Evolutionary conservation across 2,888 invertebrate genomes (phyloP), one percentile per base, ranked within the genome.

Genomic region (Leptarthrus brevirostris): DNA sequence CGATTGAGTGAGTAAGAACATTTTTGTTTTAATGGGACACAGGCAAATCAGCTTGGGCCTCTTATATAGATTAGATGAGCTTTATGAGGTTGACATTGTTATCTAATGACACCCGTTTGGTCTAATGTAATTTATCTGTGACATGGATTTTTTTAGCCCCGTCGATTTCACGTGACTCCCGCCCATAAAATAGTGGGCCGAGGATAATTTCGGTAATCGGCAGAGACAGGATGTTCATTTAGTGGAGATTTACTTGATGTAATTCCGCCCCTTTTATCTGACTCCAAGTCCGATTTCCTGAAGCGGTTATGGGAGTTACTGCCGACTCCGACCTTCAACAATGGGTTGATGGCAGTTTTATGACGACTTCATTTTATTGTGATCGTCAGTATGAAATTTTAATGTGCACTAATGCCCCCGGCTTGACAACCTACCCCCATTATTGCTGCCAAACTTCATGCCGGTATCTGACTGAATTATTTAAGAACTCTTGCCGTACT

Each of bases 371-470:
- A 69, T 69, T 69, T 69, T 69, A 69, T 69, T 49, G 20, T 69
- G 69, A 69, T 69, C 52, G 69, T 49, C 18, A 10, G 30, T 52
- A 52, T 69, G 69, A 69, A 69, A 69, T 52, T 69, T 69, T 69
- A 69, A 69, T 69, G 69, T 69, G 52, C 34, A 69, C 52, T 69
- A 69, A 69, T 49, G 52, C 34, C 16, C 20, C 22, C 26, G 64
- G 24, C 26, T 47, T 64, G 44, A 64, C 64, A 64, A 44, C 20
- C 12, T 20, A 18, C 40, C 10, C 47, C 16, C n/a, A 5, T 69
- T 69, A 69, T 52, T 69, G 69, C n/a, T n/a, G 30, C 26, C 8
- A 30, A 52, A 69, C 18, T 52, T 52, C 40, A 22, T 34, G 30
- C 52, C 24, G 69, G 69, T 44, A 16, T 24, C 30, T 34, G 69